Conservation (phyloP, 2,113 vertebrate genomes). For the Siniperca knerii region DNA sequence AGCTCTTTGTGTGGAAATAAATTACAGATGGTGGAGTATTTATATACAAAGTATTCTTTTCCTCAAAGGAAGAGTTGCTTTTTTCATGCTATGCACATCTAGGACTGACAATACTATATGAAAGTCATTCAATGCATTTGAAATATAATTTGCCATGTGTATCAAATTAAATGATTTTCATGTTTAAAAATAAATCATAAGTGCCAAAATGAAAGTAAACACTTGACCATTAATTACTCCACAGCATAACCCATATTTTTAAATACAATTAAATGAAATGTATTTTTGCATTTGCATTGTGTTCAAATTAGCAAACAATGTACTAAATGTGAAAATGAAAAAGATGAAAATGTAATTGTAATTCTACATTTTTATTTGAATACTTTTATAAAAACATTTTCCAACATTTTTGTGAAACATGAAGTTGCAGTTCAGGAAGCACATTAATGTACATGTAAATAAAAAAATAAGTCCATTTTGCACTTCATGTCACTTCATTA, state of each 20-base stretch:
- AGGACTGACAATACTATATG: neutral
- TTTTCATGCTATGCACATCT: neutral
- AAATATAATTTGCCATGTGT: neutral
- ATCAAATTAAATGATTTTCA: neutral
- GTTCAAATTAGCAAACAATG: neutral
- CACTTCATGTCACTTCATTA: neutral
- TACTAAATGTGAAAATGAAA: neutral
- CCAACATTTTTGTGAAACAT: neutral
- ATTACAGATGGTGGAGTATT: constrained; percentile 38
- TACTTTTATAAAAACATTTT: neutral
- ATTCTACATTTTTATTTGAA: neutral
- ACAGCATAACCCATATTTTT: neutral
- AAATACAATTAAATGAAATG: neutral
- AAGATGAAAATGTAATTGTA: too few relatives aligned
- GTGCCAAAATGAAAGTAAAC: neutral
- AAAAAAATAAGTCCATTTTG: neutral
- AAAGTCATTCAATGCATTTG: neutral
- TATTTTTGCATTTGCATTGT: neutral
- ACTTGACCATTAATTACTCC: neutral
- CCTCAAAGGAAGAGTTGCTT: neutral
- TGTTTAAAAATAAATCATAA: neutral
- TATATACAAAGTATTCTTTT: neutral
- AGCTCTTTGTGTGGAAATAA: constrained; percentile 38
- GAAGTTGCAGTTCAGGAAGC: neutral
- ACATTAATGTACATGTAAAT: neutral